A percentile compares a stretch with the other conserved stretches of the same genome.
Evolutionary conservation across 2,113 vertebrate species (phyloP).

Genomic region (Mustelus asterias): DNA sequence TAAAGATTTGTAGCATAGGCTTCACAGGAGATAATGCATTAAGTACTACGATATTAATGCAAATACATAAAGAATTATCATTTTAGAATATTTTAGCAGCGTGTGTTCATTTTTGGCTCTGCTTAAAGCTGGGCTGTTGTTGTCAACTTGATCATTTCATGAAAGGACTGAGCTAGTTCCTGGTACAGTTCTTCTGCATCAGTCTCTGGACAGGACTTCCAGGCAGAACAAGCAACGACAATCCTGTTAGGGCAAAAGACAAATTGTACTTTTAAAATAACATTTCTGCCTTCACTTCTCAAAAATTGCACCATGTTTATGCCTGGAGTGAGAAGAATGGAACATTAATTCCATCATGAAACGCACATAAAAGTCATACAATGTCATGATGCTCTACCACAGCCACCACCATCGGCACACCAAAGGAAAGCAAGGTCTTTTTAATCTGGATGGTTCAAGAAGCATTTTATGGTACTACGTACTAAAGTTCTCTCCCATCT

Average conservation of each 20-base stretch:
- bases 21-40: constrained; percentile 36
- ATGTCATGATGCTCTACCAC: background rate
- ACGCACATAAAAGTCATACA: background rate
- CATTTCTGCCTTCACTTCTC: background rate
- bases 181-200: constrained; percentile 69
- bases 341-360: background rate
- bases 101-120: background rate
- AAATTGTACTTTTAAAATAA: constrained; percentile 1
- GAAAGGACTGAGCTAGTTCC: constrained; percentile 59
- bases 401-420: too few relatives aligned
- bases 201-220: constrained; percentile 80
- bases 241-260: constrained; percentile 60
- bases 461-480: too few relatives aligned
- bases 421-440: too few relatives aligned
- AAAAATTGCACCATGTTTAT: background rate
- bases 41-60: background rate
- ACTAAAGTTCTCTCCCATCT: too few relatives aligned
- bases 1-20: constrained; percentile 21
- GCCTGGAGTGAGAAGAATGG: background rate
- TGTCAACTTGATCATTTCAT: constrained; percentile 72
- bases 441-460: too few relatives aligned
- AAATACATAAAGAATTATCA: constrained; percentile 37
- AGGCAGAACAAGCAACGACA: constrained; percentile 61
- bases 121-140: constrained; percentile 66
- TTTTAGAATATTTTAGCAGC: background rate